These are phyloP conservation scores for Malurus alboscapulatus DNA, from an alignment of 2,113 vertebrate genomes.

Conservation along the genomic window DNA sequence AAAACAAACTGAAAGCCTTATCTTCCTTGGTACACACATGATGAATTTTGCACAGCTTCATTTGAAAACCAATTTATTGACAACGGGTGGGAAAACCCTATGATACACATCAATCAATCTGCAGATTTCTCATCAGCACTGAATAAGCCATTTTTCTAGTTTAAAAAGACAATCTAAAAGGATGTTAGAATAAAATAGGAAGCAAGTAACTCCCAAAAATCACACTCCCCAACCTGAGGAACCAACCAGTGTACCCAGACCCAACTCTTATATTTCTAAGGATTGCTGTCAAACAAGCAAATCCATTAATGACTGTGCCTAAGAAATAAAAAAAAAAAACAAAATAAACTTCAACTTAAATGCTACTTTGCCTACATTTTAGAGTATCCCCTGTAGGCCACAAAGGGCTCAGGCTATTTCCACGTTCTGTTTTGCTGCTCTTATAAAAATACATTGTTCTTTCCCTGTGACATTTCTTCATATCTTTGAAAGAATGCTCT, in stretches of 20 bases:
- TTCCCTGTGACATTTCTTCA: neutral
- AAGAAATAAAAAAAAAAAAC: neutral
- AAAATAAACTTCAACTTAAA: neutral
- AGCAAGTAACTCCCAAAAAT: neutral
- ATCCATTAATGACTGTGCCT: neutral
- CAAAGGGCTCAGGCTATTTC: neutral
- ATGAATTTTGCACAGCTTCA: neutral
- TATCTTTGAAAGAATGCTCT: constrained; percentile 14
- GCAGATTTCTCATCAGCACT: neutral
- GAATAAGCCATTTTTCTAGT: neutral
- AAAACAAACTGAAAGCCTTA: neutral
- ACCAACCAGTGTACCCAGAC: neutral
- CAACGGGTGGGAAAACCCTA: neutral
- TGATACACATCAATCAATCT: neutral
- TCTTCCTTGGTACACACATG: neutral
- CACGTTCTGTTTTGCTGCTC: neutral
- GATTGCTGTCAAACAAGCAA: neutral
- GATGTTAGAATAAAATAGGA: neutral
- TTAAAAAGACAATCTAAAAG: neutral
- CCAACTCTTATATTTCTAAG: neutral
- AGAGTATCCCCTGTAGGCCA: neutral
- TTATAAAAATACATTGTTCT: neutral
- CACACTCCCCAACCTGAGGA: accelerated
- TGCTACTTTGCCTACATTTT: neutral
- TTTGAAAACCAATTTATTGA: neutral